Base-by-base conservation (phyloP, 2,113 vertebrate genomes). In the Kryptolebias marmoratus region DNA sequence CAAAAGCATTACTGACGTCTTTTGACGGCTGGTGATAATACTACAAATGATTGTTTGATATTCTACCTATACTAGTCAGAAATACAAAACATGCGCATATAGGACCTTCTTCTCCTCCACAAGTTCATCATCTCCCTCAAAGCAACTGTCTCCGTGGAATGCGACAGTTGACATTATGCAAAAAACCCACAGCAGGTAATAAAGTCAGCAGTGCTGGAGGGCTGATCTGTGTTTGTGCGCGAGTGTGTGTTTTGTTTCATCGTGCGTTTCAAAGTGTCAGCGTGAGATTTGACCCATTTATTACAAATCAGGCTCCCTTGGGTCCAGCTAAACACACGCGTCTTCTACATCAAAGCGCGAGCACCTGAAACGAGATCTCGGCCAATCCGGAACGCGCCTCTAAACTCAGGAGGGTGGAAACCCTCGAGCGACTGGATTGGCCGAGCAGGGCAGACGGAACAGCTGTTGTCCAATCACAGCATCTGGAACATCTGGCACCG, bases 401-500 rank as follows among this genome's bases (percentile, higher is more conserved):
- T 68, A 47, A 63, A 71, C 18, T 57, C 56, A 31, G 73, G 57
- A 63, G 67, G 83, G 69, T 65, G 60, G 63, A 16, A 55, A 32
- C 58, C 60, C 54, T 22, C 22, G 47, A 75, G 52, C 15, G 58
- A 63, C 11, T n/a, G 52, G 54, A 77, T 79, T 48, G 75, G 77
- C 80, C 77, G 88, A 84, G 78, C 85, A 79, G 67, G 45, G 59
- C 47, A 36, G 65, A 66, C 15, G 0, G 64, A 87, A 84, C 91
- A 87, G 88, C 83, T 90, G 86, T 70, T 73, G 50, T 61, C 70
- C 89, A 90, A 90, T 88, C 77, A 73, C 47, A 80, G 73, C 61
- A 77, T 80, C 75, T 64, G 79, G 71, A 91, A 87, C 87, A 91
- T 86, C 86, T 92, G 86, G 79, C 75, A 22, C 64, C 69, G 74